Conservation (phyloP, 2,797 vertebrate genomes). For the Takifugu rubripes region DNA sequence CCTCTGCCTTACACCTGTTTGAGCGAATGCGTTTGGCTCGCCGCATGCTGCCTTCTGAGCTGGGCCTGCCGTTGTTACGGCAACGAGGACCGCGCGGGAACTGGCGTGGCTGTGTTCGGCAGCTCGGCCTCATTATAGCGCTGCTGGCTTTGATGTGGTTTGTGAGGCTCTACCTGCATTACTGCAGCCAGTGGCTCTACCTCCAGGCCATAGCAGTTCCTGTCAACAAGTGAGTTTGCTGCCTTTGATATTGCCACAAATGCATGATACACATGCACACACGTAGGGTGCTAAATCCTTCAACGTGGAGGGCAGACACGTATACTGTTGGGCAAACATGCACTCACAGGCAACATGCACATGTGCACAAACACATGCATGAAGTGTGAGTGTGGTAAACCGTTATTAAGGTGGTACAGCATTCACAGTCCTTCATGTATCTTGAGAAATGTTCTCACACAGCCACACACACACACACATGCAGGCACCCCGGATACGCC, state of each 20-base stretch:
- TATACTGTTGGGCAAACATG: neutral
- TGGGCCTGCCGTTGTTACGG: constrained; percentile 67
- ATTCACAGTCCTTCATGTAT: constrained; percentile 13
- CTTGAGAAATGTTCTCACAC: constrained; percentile 14
- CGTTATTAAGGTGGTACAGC: constrained; percentile 21
- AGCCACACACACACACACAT: neutral
- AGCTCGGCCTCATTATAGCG: constrained; percentile 79
- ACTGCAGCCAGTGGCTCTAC: constrained; percentile 93
- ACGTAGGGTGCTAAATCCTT: constrained; percentile 6
- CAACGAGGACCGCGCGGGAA: constrained; percentile 58
- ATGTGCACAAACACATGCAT: constrained; percentile 11
- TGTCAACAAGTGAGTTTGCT: constrained; percentile 88
- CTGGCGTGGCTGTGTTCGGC: constrained; percentile 58
- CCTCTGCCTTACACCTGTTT: constrained; percentile 36
- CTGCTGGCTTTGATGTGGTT: constrained; percentile 88
- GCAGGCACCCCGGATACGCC: constrained; percentile 38
- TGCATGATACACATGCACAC: constrained; percentile 18
- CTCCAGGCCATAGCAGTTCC: constrained; percentile 85
- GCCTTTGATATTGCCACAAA: constrained; percentile 72
- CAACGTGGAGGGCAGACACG: too few species aligned
- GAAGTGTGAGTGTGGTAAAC: constrained; percentile 18
- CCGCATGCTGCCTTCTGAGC: constrained; percentile 75
- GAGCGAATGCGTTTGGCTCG: constrained; percentile 64
- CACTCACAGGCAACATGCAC: neutral
- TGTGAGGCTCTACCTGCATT: constrained; percentile 90